Base-by-base conservation (phyloP, 2,797 vertebrate genomes). In the Pantherophis vulpinus region DNA sequence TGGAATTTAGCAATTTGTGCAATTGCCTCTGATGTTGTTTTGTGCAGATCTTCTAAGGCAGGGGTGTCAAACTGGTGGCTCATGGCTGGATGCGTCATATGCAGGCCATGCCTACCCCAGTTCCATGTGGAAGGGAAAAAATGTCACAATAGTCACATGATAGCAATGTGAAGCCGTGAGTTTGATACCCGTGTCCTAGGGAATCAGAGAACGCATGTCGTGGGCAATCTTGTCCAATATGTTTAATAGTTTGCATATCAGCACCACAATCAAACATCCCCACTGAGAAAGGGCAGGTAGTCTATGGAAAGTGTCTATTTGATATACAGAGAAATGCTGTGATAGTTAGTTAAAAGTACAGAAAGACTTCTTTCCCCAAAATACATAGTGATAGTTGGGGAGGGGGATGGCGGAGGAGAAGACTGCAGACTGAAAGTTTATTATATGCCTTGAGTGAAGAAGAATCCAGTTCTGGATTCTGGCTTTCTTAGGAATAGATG, bases 361-460 rank as follows among this genome's bases (percentile, higher is more conserved):
- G 29, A 94, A 89, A 55, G 20, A 42, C 93, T 88, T 47, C 59
- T 93, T 74, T 37, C 70, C 32, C 58, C n/a, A 93, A 95, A 74
- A 74, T 20, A 93, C 86, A 56, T 86, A 6, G 61, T 47, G 47
- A 63, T 3, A 14, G 55, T 13, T 56, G n/a, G 9, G 14, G 11
- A 66, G 10, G 51, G 25, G 4, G 42, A 42, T 4, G 11, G 58
- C 5, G 27, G 27, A 5, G 61, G 61, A 7, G 16, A 87, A 4
- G 3, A 12, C 12, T 14, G 18, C 23, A 70, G 61, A 16, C 20
- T 5, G 47, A 11, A 59, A 83, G 2, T 37, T 37, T 20, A 54
- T 4, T 51, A 55, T 16, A 25, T 37, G 7, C 59, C 54, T 25
- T 91, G 90, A 32, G 6, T 86, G n/a, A 51, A 56, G 58, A 92